phyloP scores from a whole-genome alignment of 1,140 invertebrate genomes.

The Thrips palmi region DNA sequence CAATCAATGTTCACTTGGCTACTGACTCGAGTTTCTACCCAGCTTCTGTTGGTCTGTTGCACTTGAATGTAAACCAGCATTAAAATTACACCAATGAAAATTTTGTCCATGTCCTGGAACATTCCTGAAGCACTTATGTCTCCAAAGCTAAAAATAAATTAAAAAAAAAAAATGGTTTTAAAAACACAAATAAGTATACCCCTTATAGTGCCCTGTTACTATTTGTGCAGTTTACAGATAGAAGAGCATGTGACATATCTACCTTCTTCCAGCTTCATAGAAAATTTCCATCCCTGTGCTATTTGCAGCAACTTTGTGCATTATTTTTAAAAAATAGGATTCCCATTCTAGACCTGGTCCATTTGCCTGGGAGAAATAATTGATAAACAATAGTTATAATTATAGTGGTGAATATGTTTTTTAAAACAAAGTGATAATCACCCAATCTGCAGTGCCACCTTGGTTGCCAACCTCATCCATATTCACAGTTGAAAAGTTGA shows the following conservation, averaged over 20 bases:
- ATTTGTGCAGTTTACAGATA: slow-evolving; percentile 6
- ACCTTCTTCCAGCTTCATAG: slow-evolving; percentile 45
- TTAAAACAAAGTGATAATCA: slow-evolving; percentile 19
- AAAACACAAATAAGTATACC: slow-evolving; percentile 7
- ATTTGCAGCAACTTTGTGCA: slow-evolving; percentile 23
- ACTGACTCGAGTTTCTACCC: slow-evolving; percentile 48
- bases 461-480: slow-evolving; percentile 42
- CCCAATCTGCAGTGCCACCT: slow-evolving; percentile 54
- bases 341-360: slow-evolving; percentile 44
- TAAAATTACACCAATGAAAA: slow-evolving; percentile 42
- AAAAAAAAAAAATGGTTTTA: slow-evolving; percentile 6
- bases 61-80: slow-evolving; percentile 56
- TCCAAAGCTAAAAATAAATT: slow-evolving; percentile 33
- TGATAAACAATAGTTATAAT: slow-evolving; percentile 1
- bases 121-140: slow-evolving; percentile 46
- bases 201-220: no score
- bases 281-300: slow-evolving; percentile 26
- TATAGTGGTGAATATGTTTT: slow-evolving; percentile 5
- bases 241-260: no score
- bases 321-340: slow-evolving; percentile 31
- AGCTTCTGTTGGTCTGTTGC: slow-evolving; percentile 52
- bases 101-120: slow-evolving; percentile 51
- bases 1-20: slow-evolving; percentile 6
- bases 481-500: slow-evolving; percentile 45
- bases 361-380: slow-evolving; percentile 27